Base-by-base conservation (phyloP, 1,140 invertebrate species). In the Pogonomyrmex californicus region DNA sequence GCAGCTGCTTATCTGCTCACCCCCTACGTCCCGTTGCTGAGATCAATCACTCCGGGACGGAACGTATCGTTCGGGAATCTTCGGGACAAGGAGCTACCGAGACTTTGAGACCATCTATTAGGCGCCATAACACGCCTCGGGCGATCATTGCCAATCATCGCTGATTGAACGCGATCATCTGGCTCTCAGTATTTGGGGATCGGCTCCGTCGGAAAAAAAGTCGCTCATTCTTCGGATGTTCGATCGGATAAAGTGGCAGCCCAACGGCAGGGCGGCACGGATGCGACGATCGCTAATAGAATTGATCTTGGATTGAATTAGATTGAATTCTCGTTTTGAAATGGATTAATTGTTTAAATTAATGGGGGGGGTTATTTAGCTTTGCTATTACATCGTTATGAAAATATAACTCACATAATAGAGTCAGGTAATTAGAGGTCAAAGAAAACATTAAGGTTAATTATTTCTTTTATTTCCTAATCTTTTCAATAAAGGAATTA, bases 1-100 rank as follows among this genome's bases (percentile, higher is more conserved):
- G 78, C 85, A 86, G 85, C 85, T 86, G 85, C 75, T 85, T 85
- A 85, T 86, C 85, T 68, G 73, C 51, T 38, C 23, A 17, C 85
- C 30, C 85, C 14, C 76, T 38, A 9, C n/a, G 51, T 44, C 47
- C 60, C 49, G 44, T 30, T 49, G 51, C 51, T 33, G 47, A 85
- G 82, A 85, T 85, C 82, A 68, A 85, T 85, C 82, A 85, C 73
- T 85, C 82, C 14, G 12, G 73, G 82, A 77, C 63, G 82, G 51
- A 14, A 47, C 73, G 82, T 85, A 85, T 78, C 82, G 71, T 58
- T 54, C 73, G 73, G 38, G 60, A 62, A 66, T 85, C 73, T 85
- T 77, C 60, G 58, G 62, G 36, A 66, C 58, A 78, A 85, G 75
- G 75, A 77, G 60, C 75, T 68, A 51, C 47, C 38, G 58, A 58